A percentile compares a stretch with the other conserved stretches of the same genome.
Conservation (phyloP, 1,140 invertebrate genomes). For the Drosophila santomea region DNA sequence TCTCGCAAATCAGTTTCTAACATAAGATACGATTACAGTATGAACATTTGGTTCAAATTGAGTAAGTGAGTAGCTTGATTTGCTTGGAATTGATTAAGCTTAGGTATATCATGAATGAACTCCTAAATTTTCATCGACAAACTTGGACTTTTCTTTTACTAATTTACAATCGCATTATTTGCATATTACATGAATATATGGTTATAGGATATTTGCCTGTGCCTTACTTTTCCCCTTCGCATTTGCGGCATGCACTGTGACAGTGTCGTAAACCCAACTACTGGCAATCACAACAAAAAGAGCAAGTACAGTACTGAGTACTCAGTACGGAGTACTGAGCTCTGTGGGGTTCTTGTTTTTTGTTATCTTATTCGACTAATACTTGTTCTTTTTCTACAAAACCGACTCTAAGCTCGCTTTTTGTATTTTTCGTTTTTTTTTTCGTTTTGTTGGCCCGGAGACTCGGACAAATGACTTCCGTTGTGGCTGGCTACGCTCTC, state of each 20-base stretch:
- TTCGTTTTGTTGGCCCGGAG: constrained; percentile 25
- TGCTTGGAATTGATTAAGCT: no score
- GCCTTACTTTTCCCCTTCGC: background rate
- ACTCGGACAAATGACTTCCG: constrained; percentile 77
- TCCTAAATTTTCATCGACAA: no score
- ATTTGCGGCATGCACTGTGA: constrained; percentile 33
- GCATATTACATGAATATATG: background rate
- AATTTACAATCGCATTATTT: background rate
- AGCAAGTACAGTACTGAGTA: constrained; percentile 30
- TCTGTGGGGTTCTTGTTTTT: constrained; percentile 21
- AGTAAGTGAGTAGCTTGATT: no score
- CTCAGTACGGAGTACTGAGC: constrained; percentile 25
- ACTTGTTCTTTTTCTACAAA: constrained; percentile 24
- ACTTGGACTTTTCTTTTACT: no score
- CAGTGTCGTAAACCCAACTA: constrained; percentile 65
- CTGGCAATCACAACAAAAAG: constrained; percentile 19
- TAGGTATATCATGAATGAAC: no score
- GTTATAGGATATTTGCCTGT: constrained; percentile 6
- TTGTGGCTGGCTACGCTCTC: constrained; percentile 52
- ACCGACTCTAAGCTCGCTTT: constrained; percentile 10
- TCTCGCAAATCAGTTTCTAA: no score
- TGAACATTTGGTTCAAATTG: no score
- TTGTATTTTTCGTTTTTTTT: constrained; percentile 21
- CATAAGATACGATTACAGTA: no score
- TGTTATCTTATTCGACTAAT: constrained; percentile 22